These are phyloP conservation scores for Drosophila prostipennis DNA, from an alignment of 2,888 invertebrate species.

Conservation along the genomic window DNA sequence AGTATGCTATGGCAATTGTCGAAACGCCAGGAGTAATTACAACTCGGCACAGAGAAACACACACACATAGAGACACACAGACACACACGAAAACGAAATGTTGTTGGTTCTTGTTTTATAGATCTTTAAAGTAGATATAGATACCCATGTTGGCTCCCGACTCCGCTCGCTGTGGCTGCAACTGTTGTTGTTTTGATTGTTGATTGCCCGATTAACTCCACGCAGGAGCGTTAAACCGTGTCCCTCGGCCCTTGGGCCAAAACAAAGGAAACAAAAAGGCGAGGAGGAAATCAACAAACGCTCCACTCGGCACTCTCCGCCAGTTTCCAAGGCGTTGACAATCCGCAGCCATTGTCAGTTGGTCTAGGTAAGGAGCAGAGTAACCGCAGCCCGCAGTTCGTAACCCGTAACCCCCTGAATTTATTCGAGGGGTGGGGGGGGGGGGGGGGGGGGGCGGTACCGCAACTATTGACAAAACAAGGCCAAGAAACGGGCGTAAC, in stretches of 20 bases:
- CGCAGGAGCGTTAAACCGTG: constrained; percentile 42
- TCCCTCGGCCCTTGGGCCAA: constrained; percentile 35
- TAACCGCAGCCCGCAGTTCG: not conserved
- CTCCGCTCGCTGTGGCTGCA: constrained; percentile 19
- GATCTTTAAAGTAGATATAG: constrained; percentile 50
- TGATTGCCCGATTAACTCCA: constrained; percentile 45
- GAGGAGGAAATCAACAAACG: constrained; percentile 46
- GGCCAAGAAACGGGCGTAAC: constrained; percentile 20
- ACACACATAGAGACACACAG: not conserved
- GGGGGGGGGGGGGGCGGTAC: not conserved
- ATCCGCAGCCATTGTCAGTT: constrained; percentile 43
- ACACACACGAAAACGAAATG: constrained; percentile 7
- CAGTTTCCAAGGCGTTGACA: constrained; percentile 76
- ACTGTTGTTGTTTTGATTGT: constrained; percentile 29
- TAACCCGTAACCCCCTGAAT: no score
- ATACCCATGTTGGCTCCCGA: constrained; percentile 54
- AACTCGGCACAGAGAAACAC: constrained; percentile 5
- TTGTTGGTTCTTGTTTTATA: constrained; percentile 22
- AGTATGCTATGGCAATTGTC: constrained; percentile 20
- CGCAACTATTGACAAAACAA: constrained; percentile 47
- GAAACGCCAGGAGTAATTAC: constrained; percentile 28
- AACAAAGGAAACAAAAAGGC: constrained; percentile 21
- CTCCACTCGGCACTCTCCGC: constrained; percentile 11
- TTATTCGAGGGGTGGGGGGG: not conserved
- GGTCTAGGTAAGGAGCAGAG: constrained; percentile 43